Evolutionary conservation across 92 coral and sea anemone species (phyloP).

Genomic region (Porites evermanni): DNA sequence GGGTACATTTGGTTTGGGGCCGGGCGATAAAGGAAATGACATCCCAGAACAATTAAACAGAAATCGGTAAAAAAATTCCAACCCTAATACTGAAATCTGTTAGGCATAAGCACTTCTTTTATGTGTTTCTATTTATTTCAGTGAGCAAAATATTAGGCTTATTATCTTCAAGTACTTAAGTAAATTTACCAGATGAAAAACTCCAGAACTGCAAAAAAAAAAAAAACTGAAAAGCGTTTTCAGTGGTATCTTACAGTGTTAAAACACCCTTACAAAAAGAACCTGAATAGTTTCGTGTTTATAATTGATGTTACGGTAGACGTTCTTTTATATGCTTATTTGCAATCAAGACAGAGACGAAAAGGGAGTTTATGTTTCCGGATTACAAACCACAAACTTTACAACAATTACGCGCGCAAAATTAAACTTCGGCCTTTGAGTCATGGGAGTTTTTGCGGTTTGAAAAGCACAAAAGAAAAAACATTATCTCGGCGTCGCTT

Average conservation of each 20-base stretch:
- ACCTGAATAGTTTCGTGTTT: conserved; percentile 26
- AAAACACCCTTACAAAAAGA: neutral
- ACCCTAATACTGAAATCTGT: neutral
- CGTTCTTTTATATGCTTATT: conserved; percentile 6
- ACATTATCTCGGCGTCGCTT: neutral
- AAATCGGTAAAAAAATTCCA: neutral
- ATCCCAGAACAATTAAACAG: conserved; percentile 18
- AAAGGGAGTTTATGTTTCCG: conserved; percentile 38
- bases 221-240: neutral
- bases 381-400: conserved; percentile 27
- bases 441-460: neutral
- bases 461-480: neutral
- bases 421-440: conserved; percentile 5
- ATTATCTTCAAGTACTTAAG: neutral
- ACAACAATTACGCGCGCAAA: conserved; percentile 5
- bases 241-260: neutral
- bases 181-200: neutral
- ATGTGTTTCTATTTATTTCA: too few relatives aligned
- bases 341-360: conserved; percentile 39
- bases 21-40: conserved; percentile 43
- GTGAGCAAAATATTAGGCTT: too few relatives aligned
- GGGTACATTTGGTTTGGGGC: conserved; percentile 18
- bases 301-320: neutral
- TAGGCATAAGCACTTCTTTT: too few relatives aligned
- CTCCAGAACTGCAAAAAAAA: neutral